phyloP scores from a whole-genome alignment of 2,888 invertebrate species.

The Eueremaeus valkanovi region DNA sequence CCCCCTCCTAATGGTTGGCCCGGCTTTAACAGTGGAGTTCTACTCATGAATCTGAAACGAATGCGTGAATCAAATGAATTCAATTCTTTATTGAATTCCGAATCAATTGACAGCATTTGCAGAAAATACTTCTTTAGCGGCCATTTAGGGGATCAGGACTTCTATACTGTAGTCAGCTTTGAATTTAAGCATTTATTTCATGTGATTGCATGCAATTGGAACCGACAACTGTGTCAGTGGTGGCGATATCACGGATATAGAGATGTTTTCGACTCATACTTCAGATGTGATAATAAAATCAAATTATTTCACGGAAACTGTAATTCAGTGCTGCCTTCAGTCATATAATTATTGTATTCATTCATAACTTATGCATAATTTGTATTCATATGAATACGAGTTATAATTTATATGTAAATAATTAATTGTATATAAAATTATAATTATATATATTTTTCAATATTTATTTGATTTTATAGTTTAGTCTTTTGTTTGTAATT shows the following conservation, averaged over 20 bases:
- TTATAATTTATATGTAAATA: too few species aligned
- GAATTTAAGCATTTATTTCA: constrained; percentile 68
- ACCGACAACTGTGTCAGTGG: constrained; percentile 75
- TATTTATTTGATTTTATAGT: too few species aligned
- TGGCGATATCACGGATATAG: constrained; percentile 58
- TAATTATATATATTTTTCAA: too few species aligned
- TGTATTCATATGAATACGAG: too few species aligned
- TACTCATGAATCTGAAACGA: constrained; percentile 65
- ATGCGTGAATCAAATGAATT: constrained; percentile 63
- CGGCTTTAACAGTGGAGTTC: constrained; percentile 77
- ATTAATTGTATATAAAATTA: too few species aligned
- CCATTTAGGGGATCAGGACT: constrained; percentile 78
- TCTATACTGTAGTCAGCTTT: constrained; percentile 65
- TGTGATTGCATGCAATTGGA: constrained; percentile 71
- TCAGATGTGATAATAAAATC: constrained; percentile 62
- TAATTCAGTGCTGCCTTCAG: constrained; percentile 44
- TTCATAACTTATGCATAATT: too few species aligned
- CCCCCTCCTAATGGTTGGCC: constrained; percentile 58
- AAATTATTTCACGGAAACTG: constrained; percentile 68
- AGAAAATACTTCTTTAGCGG: constrained; percentile 57
- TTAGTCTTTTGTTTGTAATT: too few species aligned
- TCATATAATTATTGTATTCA: too few species aligned
- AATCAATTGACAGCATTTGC: constrained; percentile 50
- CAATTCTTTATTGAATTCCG: constrained; percentile 55
- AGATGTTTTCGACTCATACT: constrained; percentile 65